Percentiles rank a stretch among this genome's conserved stretches.
These are phyloP conservation scores for Rhynchophorus ferrugineus DNA, from an alignment of 1,140 invertebrate genomes.

Conservation along the genomic window DNA sequence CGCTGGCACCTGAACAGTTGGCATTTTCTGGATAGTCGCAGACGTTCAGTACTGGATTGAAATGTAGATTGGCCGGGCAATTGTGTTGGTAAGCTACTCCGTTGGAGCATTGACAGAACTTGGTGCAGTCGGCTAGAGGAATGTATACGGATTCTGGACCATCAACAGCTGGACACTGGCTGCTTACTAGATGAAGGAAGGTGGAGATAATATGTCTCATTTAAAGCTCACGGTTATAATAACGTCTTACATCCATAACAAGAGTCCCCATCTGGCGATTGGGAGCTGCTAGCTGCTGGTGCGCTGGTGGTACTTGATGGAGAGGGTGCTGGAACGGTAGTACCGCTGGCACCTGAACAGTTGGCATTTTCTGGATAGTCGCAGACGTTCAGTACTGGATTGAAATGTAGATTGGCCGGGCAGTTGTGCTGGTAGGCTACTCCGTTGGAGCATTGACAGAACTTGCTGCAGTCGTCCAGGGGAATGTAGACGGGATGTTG, in stretches of 20 bases:
- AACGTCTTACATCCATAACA: too few species aligned
- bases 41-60: too few species aligned
- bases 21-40: too few species aligned
- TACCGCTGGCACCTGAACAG: constrained; percentile 8
- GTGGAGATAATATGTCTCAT: not conserved
- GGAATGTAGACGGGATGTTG: constrained; percentile 20
- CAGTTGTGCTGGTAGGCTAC: constrained; percentile 43
- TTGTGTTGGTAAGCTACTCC: constrained; percentile 41
- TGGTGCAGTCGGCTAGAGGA: constrained; percentile 42
- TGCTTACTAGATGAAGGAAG: not conserved
- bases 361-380: constrained; percentile 42
- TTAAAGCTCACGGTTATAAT: not conserved
- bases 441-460: constrained; percentile 50
- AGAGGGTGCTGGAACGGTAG: too few species aligned
- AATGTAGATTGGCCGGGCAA: constrained; percentile 47
- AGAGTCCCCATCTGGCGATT: too few species aligned
- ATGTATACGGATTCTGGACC: constrained; percentile 19
- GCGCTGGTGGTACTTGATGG: too few species aligned
- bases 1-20: too few species aligned
- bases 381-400: constrained; percentile 44
- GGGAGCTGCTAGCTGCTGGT: too few species aligned
- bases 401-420: constrained; percentile 46
- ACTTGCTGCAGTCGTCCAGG: constrained; percentile 45
- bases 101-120: constrained; percentile 50
- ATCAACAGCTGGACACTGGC: constrained; percentile 11